These are phyloP conservation scores for Chloroceryle aenea DNA, from an alignment of 2,113 vertebrate genomes.

Conservation along the genomic window DNA sequence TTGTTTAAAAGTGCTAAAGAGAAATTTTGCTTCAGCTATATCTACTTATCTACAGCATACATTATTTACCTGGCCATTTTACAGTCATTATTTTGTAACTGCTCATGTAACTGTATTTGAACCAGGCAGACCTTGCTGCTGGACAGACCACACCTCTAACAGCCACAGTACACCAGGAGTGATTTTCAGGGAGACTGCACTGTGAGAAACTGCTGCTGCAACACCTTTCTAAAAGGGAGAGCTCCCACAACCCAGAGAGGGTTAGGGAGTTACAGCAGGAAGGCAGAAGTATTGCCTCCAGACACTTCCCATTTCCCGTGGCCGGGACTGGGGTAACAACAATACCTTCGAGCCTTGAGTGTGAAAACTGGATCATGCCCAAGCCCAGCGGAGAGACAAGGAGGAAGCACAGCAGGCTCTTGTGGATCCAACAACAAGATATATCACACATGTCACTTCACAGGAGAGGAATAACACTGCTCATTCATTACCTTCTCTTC, in stretches of 20 bases:
- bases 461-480: background rate
- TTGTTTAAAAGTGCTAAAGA: background rate
- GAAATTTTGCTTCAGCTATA: background rate
- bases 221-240: background rate
- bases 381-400: background rate
- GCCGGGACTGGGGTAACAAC: background rate
- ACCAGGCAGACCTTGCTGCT: background rate
- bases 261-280: background rate
- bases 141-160: background rate
- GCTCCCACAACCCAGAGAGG: background rate
- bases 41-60: background rate
- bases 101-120: background rate
- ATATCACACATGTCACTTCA: background rate
- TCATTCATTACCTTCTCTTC: constrained; percentile 92
- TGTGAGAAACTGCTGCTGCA: background rate
- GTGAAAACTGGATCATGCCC: background rate
- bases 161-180: background rate
- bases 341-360: background rate
- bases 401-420: background rate
- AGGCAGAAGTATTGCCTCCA: background rate
- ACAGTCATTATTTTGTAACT: background rate
- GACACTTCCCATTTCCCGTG: background rate
- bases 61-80: background rate
- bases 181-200: background rate
- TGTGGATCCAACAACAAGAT: background rate